phyloP scores from a whole-genome alignment of 1,140 invertebrate genomes.

The Zaprionus tsacasi region DNA sequence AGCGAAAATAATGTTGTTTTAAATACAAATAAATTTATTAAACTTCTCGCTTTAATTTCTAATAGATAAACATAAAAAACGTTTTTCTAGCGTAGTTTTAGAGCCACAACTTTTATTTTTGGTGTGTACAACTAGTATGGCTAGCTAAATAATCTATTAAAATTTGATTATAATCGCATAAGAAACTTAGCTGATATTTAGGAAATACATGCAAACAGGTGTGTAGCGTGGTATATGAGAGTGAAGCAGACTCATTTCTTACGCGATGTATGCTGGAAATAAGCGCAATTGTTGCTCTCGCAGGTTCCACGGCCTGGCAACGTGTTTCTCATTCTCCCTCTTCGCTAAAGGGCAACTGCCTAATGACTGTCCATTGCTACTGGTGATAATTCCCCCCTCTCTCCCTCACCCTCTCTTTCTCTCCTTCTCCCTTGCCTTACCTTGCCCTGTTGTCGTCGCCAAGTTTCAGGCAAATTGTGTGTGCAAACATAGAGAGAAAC shows the following conservation, averaged over 20 bases:
- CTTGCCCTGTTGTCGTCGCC: not conserved
- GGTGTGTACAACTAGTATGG: not conserved
- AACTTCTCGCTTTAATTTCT: not conserved
- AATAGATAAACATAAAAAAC: not conserved
- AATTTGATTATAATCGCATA: too few relatives aligned
- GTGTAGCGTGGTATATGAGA: not conserved
- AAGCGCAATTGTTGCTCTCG: slow-evolving; percentile 32
- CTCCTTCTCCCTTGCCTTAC: not conserved
- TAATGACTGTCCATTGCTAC: slow-evolving; percentile 50
- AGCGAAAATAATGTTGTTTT: slow-evolving; percentile 3
- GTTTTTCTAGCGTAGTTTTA: too few relatives aligned
- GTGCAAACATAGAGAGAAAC: slow-evolving; percentile 33
- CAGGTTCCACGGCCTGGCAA: slow-evolving; percentile 2
- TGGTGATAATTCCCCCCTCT: slow-evolving; percentile 40
- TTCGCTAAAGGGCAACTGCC: not conserved
- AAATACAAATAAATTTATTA: slow-evolving; percentile 2
- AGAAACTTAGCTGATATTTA: too few relatives aligned
- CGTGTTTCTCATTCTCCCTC: not conserved
- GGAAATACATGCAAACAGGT: too few relatives aligned
- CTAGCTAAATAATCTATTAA: too few relatives aligned
- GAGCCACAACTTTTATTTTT: not conserved
- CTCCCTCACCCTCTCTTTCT: not conserved
- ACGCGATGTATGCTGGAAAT: slow-evolving; percentile 21
- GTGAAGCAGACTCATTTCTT: not conserved
- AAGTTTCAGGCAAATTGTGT: slow-evolving; percentile 20